These are phyloP conservation scores for Carollia perspicillata DNA, from an alignment of 2,113 vertebrate species.

Conservation along the genomic window DNA sequence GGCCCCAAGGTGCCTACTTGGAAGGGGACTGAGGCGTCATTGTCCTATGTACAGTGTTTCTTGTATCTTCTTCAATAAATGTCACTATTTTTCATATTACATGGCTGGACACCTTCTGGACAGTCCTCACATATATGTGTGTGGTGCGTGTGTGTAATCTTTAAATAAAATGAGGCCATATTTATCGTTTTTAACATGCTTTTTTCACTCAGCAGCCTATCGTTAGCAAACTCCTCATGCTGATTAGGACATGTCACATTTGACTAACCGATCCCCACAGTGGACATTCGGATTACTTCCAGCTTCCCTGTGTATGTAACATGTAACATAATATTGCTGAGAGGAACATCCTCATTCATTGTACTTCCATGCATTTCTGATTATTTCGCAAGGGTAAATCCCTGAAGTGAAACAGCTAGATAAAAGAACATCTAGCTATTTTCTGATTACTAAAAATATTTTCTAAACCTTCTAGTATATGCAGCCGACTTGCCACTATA, in stretches of 20 bases:
- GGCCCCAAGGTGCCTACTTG: too few relatives aligned
- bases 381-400: conserved; percentile 20
- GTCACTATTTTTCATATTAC: too few relatives aligned
- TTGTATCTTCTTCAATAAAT: too few relatives aligned
- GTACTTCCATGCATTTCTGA: neutral
- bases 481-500: neutral
- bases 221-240: neutral
- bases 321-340: neutral
- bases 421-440: neutral
- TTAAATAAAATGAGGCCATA: neutral
- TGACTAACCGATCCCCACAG: neutral
- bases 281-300: neutral
- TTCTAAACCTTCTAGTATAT: neutral
- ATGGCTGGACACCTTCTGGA: too few relatives aligned
- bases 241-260: neutral
- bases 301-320: neutral
- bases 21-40: too few relatives aligned
- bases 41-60: too few relatives aligned
- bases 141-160: neutral
- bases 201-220: neutral
- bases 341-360: neutral
- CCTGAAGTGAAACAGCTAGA: conserved; percentile 24
- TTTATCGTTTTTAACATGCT: neutral
- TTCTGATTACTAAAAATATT: neutral
- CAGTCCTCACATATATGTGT: neutral